A percentile compares a stretch with the other conserved stretches of the same genome.
phyloP scores from a whole-genome alignment of 2,113 vertebrate genomes.

The Pelvicachromis taeniatus region DNA sequence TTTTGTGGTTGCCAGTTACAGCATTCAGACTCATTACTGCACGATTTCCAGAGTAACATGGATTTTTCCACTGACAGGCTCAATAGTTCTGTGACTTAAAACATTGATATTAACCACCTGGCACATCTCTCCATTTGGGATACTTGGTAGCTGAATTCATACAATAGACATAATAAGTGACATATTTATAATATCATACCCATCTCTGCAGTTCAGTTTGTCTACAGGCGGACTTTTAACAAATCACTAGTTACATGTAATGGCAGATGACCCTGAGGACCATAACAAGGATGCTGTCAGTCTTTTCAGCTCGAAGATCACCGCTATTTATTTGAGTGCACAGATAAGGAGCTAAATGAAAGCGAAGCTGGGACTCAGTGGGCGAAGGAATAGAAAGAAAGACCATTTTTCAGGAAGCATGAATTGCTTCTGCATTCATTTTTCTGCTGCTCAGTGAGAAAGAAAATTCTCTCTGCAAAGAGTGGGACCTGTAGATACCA shows the following conservation, averaged over 20 bases:
- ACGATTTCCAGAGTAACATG: background rate
- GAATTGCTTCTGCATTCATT: background rate
- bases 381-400: background rate
- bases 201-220: background rate
- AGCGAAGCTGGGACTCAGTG: background rate
- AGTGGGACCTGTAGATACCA: background rate
- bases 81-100: background rate
- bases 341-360: background rate
- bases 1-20: background rate
- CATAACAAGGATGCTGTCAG: background rate
- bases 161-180: background rate
- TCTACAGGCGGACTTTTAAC: background rate
- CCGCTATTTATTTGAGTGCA: background rate
- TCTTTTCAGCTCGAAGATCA: background rate
- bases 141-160: background rate
- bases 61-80: background rate
- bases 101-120: background rate
- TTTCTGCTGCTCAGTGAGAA: background rate
- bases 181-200: background rate
- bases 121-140: background rate
- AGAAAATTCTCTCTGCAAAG: background rate
- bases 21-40: background rate
- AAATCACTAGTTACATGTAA: background rate
- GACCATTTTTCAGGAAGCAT: background rate
- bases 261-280: background rate